Evolutionary conservation across 1,140 invertebrate genomes (phyloP).

Genomic region (Lepidurus couesii): DNA sequence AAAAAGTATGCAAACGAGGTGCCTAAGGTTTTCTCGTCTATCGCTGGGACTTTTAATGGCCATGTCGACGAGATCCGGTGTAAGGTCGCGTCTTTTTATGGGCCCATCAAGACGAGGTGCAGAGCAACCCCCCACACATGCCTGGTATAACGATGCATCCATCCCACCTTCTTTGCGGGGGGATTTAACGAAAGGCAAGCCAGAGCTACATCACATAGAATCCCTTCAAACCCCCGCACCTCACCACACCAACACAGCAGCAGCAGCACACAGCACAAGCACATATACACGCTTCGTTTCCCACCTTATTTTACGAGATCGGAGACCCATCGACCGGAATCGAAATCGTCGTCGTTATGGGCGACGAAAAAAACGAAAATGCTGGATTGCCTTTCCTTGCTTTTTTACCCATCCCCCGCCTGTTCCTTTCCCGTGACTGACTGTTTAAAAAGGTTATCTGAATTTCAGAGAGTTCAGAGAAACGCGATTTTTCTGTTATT

Average conservation of each 20-base stretch:
- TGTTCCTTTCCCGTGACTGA: no score
- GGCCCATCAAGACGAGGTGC: constrained; percentile 16
- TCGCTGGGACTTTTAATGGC: constrained; percentile 10
- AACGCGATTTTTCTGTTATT: no score
- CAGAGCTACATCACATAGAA: no score
- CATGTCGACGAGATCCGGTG: constrained; percentile 7
- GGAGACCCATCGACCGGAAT: background rate
- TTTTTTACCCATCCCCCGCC: no score
- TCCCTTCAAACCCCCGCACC: no score
- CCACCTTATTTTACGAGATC: constrained; percentile 21
- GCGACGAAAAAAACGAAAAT: no score
- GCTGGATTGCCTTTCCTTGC: no score
- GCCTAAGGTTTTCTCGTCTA: constrained; percentile 19
- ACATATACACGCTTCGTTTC: constrained; percentile 11
- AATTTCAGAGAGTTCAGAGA: no score
- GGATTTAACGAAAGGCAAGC: no score
- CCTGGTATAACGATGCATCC: background rate
- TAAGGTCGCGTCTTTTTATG: constrained; percentile 22
- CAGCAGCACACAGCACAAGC: background rate
- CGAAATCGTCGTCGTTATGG: background rate
- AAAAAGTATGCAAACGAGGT: constrained; percentile 22
- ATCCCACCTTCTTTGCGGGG: no score
- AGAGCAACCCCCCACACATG: background rate
- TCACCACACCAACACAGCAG: no score
- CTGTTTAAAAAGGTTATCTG: no score